These are phyloP conservation scores for Alligator sinensis DNA, from an alignment of 2,113 vertebrate species.

Conservation along the genomic window DNA sequence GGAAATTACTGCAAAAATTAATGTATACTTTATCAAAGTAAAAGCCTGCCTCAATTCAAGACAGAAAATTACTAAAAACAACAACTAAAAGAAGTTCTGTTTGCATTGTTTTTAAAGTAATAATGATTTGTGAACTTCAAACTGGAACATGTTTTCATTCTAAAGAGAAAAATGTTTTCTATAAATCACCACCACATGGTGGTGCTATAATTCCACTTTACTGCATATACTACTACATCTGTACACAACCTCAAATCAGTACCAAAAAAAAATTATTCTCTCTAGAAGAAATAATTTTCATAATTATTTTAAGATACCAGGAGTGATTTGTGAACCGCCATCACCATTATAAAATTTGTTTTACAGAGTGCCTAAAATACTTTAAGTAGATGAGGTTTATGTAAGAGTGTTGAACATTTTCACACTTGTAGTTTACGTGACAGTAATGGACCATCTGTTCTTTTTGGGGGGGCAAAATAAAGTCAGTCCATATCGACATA, in stretches of 20 bases:
- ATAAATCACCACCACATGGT: constrained; percentile 68
- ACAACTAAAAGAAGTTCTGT: background rate
- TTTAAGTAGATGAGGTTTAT: background rate
- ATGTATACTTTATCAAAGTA: background rate
- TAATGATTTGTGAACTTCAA: background rate
- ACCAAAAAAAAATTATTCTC: background rate
- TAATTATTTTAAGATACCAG: background rate
- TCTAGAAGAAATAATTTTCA: background rate
- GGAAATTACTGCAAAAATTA: no score
- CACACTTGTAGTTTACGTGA: background rate
- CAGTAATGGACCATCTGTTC: background rate
- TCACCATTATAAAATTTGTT: background rate
- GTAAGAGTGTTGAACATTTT: fast-evolving
- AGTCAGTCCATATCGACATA: background rate
- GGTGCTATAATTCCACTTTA: constrained; percentile 58
- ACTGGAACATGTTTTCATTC: background rate
- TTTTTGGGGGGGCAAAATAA: background rate
- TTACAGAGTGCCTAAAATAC: background rate
- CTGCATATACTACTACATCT: background rate
- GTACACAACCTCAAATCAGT: background rate
- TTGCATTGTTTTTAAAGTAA: background rate
- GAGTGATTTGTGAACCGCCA: background rate
- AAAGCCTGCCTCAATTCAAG: background rate
- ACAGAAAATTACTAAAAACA: background rate
- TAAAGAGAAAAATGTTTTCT: background rate